Evolutionary conservation across 2,113 vertebrate genomes (phyloP).

Genomic region (Danionella cerebrum): DNA sequence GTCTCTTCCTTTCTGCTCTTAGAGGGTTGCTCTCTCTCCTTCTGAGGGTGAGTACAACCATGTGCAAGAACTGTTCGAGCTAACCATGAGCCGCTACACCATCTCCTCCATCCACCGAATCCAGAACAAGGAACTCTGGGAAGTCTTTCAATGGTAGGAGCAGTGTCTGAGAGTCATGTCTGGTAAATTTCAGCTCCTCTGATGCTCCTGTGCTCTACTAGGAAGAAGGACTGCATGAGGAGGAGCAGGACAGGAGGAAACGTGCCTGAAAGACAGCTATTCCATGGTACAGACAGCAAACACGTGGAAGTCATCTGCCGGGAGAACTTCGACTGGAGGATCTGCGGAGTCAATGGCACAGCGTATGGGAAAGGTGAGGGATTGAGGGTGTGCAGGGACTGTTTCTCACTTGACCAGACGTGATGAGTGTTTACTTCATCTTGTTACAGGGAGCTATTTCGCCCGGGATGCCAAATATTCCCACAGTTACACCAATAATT

Average conservation of each 20-base stretch:
- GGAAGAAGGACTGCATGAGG: conserved; percentile 72
- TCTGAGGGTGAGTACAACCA: conserved; percentile 55
- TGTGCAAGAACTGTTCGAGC: conserved; percentile 49
- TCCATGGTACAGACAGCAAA: conserved; percentile 59
- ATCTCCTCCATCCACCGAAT: conserved; percentile 54
- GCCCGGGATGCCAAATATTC: conserved; percentile 38
- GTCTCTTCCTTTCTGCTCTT: too few species aligned
- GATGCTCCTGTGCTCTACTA: conserved; percentile 22
- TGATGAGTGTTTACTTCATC: not conserved
- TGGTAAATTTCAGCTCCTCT: not conserved
- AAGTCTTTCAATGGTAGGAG: conserved; percentile 58
- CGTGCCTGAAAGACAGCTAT: conserved; percentile 59
- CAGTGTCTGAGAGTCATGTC: not conserved
- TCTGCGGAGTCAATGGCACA: conserved; percentile 67
- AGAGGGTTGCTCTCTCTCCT: too few species aligned
- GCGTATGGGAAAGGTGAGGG: conserved; percentile 65
- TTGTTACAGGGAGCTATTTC: conserved; percentile 37
- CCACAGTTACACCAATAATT: conserved; percentile 24
- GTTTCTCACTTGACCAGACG: not conserved
- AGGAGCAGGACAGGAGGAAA: conserved; percentile 50
- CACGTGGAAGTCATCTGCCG: conserved; percentile 54
- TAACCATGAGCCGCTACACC: conserved; percentile 50
- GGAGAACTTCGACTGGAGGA: conserved; percentile 73
- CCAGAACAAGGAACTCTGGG: conserved; percentile 65
- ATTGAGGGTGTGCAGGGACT: too few species aligned